Percentiles rank a stretch among this genome's conserved stretches.
These are phyloP conservation scores for Gortyna flavago DNA, from an alignment of 2,888 invertebrate genomes.

Conservation along the genomic window DNA sequence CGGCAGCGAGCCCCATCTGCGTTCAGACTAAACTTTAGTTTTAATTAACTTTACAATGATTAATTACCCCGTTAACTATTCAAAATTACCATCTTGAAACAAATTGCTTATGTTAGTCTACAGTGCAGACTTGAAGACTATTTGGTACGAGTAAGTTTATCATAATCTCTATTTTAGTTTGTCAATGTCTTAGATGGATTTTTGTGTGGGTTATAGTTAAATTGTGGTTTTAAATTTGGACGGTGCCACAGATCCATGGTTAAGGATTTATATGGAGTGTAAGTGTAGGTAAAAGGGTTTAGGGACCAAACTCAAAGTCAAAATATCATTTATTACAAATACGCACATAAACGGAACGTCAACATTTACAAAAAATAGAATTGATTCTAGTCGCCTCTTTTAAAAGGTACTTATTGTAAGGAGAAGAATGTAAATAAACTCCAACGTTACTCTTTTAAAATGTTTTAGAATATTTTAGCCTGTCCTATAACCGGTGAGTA, in stretches of 20 bases:
- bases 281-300: too few species aligned
- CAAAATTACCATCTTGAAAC: slow-evolving; percentile 67
- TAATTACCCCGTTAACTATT: slow-evolving; percentile 70
- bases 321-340: too few species aligned
- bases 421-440: too few species aligned
- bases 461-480: too few species aligned
- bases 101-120: slow-evolving; percentile 63
- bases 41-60: slow-evolving; percentile 75
- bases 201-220: not conserved
- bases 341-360: too few species aligned
- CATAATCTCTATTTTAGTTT: slow-evolving; percentile 51
- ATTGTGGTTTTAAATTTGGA: not conserved
- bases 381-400: too few species aligned
- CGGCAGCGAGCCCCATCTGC: slow-evolving; percentile 56
- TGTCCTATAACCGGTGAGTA: too few species aligned
- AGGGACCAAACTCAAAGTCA: too few species aligned
- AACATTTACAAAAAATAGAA: too few species aligned
- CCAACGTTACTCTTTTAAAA: too few species aligned
- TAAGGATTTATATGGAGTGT: not conserved
- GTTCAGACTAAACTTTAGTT: slow-evolving; percentile 65
- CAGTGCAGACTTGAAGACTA: slow-evolving; percentile 39
- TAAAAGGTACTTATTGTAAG: too few species aligned
- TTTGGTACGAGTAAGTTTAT: slow-evolving; percentile 53
- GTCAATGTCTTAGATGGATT: slow-evolving; percentile 43
- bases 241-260: not conserved